Evolutionary conservation across 2,888 invertebrate genomes (phyloP).

Genomic region (Catocala nupta): DNA sequence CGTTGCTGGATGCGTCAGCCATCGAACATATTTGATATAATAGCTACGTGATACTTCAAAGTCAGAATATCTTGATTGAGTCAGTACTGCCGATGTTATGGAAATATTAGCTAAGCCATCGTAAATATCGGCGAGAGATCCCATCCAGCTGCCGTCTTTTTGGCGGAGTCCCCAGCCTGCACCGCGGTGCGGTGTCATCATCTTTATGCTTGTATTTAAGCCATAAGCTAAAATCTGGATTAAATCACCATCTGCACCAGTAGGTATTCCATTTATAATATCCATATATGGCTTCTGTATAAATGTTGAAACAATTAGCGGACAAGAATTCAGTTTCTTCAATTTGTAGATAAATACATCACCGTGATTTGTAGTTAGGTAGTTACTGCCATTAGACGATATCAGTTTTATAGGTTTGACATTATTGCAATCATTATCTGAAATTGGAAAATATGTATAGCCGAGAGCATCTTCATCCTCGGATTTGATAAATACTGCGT

Average conservation of each 20-base stretch:
- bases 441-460: constrained; percentile 65
- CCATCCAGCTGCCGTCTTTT: constrained; percentile 70
- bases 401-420: constrained; percentile 59
- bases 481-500: constrained; percentile 67
- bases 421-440: constrained; percentile 59
- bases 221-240: constrained; percentile 62
- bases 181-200: constrained; percentile 67
- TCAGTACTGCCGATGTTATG: constrained; percentile 73
- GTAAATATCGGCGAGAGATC: constrained; percentile 73
- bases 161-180: constrained; percentile 71
- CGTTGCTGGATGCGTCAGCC: constrained; percentile 70
- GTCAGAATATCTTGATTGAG: constrained; percentile 61
- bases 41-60: constrained; percentile 73
- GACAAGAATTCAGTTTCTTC: constrained; percentile 66
- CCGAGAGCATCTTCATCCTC: constrained; percentile 46
- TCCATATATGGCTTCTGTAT: constrained; percentile 71
- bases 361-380: constrained; percentile 32
- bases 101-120: constrained; percentile 75
- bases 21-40: constrained; percentile 56
- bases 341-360: constrained; percentile 66
- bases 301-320: constrained; percentile 71
- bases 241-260: constrained; percentile 73
- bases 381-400: constrained; percentile 43
- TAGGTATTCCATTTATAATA: constrained; percentile 58
- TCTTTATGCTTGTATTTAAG: constrained; percentile 66